Evolutionary conservation across 2,113 vertebrate species (phyloP).

Genomic region (Circaetus cinerascens): DNA sequence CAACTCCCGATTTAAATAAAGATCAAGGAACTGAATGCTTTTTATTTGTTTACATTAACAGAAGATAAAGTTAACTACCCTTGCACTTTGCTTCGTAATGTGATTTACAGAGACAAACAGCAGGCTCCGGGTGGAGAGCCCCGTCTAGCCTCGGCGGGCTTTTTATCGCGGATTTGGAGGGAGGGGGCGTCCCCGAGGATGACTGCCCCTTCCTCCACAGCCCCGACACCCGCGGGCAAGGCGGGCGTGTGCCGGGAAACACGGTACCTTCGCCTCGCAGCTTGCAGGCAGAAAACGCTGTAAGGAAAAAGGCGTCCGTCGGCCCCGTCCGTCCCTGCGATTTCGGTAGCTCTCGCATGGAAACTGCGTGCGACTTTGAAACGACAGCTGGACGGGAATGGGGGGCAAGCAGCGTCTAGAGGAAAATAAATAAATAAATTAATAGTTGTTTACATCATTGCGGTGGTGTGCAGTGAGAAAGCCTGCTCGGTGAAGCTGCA

Average conservation of each 20-base stretch:
- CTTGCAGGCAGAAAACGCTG: background rate
- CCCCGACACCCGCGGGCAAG: background rate
- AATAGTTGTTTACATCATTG: background rate
- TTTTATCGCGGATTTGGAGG: background rate
- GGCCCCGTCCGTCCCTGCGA: background rate
- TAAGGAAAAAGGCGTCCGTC: rapidly evolving
- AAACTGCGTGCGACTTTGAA: background rate
- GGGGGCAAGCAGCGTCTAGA: rapidly evolving
- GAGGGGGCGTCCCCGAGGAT: background rate
- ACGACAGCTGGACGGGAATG: background rate
- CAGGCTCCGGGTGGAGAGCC: background rate
- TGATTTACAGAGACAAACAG: background rate
- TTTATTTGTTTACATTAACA: constrained; percentile 69
- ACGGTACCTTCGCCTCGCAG: background rate
- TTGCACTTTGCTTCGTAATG: background rate
- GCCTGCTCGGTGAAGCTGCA: background rate
- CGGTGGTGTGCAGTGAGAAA: background rate
- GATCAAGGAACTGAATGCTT: constrained; percentile 67
- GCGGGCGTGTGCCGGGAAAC: background rate
- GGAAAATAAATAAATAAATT: background rate
- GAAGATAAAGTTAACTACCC: constrained; percentile 62
- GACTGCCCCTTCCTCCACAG: background rate
- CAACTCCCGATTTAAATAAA: constrained; percentile 77
- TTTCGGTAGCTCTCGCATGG: background rate
- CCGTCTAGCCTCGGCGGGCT: background rate